Evolutionary conservation across 2,888 invertebrate species (phyloP).

Genomic region (Cephus rjabovi): DNA sequence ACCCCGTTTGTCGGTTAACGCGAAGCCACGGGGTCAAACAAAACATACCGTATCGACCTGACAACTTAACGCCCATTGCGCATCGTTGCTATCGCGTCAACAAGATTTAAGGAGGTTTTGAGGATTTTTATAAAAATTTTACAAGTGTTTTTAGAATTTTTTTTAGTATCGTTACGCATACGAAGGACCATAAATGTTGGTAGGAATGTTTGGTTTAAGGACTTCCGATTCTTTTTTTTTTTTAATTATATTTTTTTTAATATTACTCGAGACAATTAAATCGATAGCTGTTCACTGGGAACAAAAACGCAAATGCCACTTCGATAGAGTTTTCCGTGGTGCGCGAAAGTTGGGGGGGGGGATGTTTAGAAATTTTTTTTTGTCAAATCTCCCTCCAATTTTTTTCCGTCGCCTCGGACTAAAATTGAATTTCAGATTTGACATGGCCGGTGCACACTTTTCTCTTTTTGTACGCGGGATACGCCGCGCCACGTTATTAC

Average conservation of each 20-base stretch:
- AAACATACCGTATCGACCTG: slow-evolving; percentile 21
- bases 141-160: background rate
- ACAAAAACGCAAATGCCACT: background rate
- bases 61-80: slow-evolving; percentile 26
- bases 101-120: background rate
- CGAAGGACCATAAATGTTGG: too few relatives aligned
- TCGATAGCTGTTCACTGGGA: too few relatives aligned
- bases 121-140: background rate
- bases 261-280: too few relatives aligned
- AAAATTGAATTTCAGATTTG: slow-evolving; percentile 40
- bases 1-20: slow-evolving; percentile 5
- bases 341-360: background rate
- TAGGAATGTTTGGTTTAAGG: too few relatives aligned
- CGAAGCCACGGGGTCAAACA: slow-evolving; percentile 22
- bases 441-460: slow-evolving; percentile 24
- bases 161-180: too few relatives aligned
- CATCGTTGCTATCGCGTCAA: background rate
- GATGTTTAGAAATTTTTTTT: background rate
- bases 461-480: background rate
- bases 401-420: background rate
- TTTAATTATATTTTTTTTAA: too few relatives aligned
- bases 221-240: too few relatives aligned
- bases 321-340: background rate
- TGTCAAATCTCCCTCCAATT: background rate
- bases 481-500: slow-evolving; percentile 35